Conservation (phyloP, 2,113 vertebrate genomes). For the Corythornis vintsioides region DNA sequence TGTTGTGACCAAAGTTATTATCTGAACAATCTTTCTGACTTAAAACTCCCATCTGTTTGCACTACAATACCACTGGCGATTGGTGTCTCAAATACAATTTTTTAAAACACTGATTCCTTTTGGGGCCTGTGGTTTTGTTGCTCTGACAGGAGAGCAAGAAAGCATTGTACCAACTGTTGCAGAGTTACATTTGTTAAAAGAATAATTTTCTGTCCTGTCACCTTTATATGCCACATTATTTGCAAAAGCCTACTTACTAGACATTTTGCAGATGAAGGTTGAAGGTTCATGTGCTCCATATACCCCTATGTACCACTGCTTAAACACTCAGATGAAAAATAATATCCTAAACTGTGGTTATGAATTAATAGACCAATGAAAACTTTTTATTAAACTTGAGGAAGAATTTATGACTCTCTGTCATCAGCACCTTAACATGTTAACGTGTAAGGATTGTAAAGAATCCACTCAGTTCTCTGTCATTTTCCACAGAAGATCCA, state of each 20-base stretch:
- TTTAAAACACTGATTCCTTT: neutral
- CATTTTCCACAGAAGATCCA: neutral
- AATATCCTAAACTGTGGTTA: neutral
- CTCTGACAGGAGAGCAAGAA: neutral
- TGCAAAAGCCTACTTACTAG: neutral
- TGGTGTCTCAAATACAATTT: neutral
- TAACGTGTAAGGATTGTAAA: fast-evolving
- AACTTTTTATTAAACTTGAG: neutral
- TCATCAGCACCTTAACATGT: neutral
- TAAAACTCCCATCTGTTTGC: neutral
- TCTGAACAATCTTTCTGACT: neutral
- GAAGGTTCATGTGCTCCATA: neutral
- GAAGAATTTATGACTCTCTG: neutral
- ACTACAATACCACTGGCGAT: neutral
- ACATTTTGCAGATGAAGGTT: neutral
- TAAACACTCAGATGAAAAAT: neutral
- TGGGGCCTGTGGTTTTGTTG: neutral
- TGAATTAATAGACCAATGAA: neutral
- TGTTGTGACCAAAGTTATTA: neutral
- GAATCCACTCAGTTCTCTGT: neutral
- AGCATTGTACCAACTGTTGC: neutral
- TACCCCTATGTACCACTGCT: neutral
- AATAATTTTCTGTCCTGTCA: neutral
- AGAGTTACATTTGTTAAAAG: neutral
- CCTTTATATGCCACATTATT: neutral